Evolutionary conservation across 2,797 vertebrate species (phyloP), one percentile per base, ranked within the genome.

Genomic region (Lagocephalus sceleratus): DNA sequence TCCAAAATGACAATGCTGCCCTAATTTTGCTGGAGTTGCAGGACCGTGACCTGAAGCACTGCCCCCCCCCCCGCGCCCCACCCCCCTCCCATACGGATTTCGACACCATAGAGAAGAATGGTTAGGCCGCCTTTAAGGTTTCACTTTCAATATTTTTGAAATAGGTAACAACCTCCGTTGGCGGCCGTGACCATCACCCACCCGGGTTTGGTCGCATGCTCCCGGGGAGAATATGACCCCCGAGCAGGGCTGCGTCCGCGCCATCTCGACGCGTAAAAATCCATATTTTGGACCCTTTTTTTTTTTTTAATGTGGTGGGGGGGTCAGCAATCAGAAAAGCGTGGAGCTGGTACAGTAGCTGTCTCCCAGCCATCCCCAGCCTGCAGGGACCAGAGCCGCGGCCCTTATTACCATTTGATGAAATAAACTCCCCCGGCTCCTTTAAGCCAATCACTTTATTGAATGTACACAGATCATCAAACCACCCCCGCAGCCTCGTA

Each of bases 401-500:
- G 69, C 71, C 69, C 73, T 73, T 80, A 78, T 81, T 84, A 79
- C 79, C 76, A 85, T 83, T 79, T 82, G 75, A 84, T 86, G 74
- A 75, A 79, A 80, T 78, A 78, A 78, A 76, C 78, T 73, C 63
- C 63, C 74, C 80, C 71, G 76, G 69, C 67, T 79, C 71, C 67
- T 74, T 72, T 76, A 76, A 80, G 75, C 82, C 80, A 85, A 85
- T 73, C 79, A 85, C 75, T 79, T 73, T 57, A 63, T 19, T 42
- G 59, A 75, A 78, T 71, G 73, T 75, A 69, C 72, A 68, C 48
- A 70, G 83, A 82, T 80, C 82, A 83, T 68, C 76, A 82, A 85
- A 81, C 78, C 81, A 82, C 76, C 80, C 78, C 40, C 59, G 72
- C 60, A 80, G 64, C 74, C 71, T 47, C 51, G 56, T 69, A 67